Evolutionary conservation across 92 coral and sea anemone species (phyloP), one percentile per base, ranked within the genome.

Genomic region (Porites cylindrica): DNA sequence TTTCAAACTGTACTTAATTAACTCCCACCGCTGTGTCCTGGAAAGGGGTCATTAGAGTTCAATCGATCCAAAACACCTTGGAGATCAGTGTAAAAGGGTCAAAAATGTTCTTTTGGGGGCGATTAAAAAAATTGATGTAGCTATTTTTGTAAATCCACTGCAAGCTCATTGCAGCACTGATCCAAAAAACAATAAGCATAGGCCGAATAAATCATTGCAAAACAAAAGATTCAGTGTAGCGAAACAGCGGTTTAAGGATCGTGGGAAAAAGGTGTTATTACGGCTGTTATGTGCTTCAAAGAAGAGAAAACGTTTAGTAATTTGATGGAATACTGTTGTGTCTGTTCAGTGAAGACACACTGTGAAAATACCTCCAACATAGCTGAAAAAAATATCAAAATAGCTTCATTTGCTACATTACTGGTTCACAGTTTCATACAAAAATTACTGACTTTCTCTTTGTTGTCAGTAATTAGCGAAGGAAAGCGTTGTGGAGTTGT

Each of bases 241-340:
- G 62, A 59, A 75, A 73, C 87, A 62, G 87, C 60, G 62, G 70
- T 47, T 70, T 70, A 73, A 74, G 75, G 73, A 51, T 83, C 87
- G 87, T 83, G 81, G 81, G 87, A 75, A 83, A 50, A 38, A 3
- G 47, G 47, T 4, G 47, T 38, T 82, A 78, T 38, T 38, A 16
- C 60, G 58, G 61, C 23, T 51, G 6, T 62, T 3, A 70, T 81
- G n/a, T 52, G 53, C 19, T 66, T 54, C 26, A 16, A 58, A 29
- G 70, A 81, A 56, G 10, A 38, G 23, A 19, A 53, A 69, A 21
- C 20, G 38, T 24, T 51, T 18, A 50, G 23, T 20, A 38, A 61
- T 1, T 23, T 5, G 50, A 80, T 19, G 26, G 4, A 19, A 52
- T 18, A 10, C 64, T 80, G 75, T 50, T 65, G 82, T 38, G 47